phyloP scores from a whole-genome alignment of 2,113 vertebrate genomes.

The Uropsilus gracilis region DNA sequence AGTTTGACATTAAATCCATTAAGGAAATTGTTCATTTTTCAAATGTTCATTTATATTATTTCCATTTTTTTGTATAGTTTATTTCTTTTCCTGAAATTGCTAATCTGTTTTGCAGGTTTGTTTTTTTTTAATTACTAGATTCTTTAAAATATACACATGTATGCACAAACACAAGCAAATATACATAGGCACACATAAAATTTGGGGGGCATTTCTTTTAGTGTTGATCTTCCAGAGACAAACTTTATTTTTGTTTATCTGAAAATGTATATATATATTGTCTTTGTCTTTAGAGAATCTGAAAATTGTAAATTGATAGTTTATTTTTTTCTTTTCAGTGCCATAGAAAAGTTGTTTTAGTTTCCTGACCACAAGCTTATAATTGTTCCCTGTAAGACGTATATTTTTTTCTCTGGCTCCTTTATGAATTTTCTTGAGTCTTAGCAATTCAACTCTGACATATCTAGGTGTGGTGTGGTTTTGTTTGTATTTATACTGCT shows the following conservation, averaged over 20 bases:
- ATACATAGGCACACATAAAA: neutral
- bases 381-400: neutral
- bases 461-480: neutral
- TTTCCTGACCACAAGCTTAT: neutral
- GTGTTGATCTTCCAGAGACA: neutral
- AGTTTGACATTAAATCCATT: neutral
- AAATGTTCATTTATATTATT: neutral
- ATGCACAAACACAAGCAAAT: neutral
- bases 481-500: neutral
- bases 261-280: neutral
- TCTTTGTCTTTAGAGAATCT: neutral
- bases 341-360: neutral
- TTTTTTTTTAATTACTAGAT: too few relatives aligned
- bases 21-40: neutral
- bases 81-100: neutral
- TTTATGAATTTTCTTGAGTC: conserved; percentile 6
- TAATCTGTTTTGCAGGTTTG: too few relatives aligned
- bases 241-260: neutral
- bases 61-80: neutral
- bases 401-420: neutral
- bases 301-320: neutral
- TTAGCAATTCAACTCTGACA: neutral
- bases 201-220: neutral
- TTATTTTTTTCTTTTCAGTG: neutral
- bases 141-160: neutral